Percentiles rank a stretch among this genome's conserved stretches.
phyloP scores from a whole-genome alignment of 2,113 vertebrate species.

The Megalops atlanticus region DNA sequence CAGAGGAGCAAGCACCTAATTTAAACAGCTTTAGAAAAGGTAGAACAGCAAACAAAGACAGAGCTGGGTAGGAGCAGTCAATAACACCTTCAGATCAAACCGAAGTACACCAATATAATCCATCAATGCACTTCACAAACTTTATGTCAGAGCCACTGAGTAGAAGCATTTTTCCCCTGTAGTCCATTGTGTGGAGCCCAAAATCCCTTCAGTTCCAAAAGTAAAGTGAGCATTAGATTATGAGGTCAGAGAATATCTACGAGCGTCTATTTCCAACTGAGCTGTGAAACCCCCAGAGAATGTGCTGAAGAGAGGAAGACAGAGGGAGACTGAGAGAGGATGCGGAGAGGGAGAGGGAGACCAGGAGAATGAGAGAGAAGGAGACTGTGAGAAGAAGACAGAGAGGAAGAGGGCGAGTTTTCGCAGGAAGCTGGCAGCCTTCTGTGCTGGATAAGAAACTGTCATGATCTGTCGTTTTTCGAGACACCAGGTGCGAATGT shows the following conservation, averaged over 20 bases:
- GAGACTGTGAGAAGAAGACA: constrained; percentile 14
- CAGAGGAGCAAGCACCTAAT: not conserved
- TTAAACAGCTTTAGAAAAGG: not conserved
- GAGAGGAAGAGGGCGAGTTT: constrained; percentile 38
- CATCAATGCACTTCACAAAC: not conserved
- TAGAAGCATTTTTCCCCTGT: no score
- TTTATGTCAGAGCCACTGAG: not conserved
- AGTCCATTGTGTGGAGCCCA: no score
- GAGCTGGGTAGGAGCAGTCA: not conserved
- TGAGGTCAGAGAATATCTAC: no score
- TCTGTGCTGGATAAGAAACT: not conserved
- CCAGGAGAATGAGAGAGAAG: not conserved
- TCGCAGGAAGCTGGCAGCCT: not conserved
- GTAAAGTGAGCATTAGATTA: no score
- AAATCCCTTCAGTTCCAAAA: no score
- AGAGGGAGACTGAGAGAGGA: not conserved
- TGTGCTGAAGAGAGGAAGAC: not conserved
- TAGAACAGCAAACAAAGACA: not conserved
- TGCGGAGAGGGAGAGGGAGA: not conserved
- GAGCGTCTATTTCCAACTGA: no score
- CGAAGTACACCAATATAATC: not conserved
- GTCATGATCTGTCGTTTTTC: not conserved
- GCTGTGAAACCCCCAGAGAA: not conserved
- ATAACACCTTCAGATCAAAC: not conserved
- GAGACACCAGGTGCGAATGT: not conserved